Evolutionary conservation across 1,140 invertebrate genomes (phyloP).

Genomic region (Linepithema humile): DNA sequence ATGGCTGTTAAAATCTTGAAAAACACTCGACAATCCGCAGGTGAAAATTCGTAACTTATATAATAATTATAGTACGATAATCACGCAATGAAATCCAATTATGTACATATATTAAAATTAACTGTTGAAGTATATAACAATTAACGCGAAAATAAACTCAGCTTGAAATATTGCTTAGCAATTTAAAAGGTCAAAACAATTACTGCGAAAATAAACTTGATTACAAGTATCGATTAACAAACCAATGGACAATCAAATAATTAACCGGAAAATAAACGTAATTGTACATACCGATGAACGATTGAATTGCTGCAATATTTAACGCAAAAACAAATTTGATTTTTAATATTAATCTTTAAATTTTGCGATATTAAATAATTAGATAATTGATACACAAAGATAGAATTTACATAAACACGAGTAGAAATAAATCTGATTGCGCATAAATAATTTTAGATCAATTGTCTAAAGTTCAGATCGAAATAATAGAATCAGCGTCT

Average conservation of each 20-base stretch:
- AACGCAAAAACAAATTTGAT: too few relatives aligned
- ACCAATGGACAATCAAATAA: background rate
- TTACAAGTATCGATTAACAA: background rate
- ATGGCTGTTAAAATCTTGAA: background rate
- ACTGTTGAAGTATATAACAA: background rate
- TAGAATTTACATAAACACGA: too few relatives aligned
- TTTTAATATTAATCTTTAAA: too few relatives aligned
- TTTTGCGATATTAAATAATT: background rate
- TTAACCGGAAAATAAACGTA: background rate
- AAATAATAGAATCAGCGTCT: too few relatives aligned
- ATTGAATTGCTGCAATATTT: too few relatives aligned
- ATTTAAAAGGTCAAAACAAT: background rate
- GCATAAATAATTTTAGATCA: background rate
- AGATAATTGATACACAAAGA: background rate
- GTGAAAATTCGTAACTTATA: background rate
- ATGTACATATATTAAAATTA: background rate
- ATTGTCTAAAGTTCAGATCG: too few relatives aligned
- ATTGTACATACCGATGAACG: background rate
- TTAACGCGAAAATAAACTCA: background rate
- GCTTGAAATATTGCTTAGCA: background rate
- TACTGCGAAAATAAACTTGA: background rate
- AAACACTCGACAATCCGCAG: background rate
- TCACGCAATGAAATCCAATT: background rate
- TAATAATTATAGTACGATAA: background rate
- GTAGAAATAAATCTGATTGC: background rate